Conservation (phyloP, 2,113 vertebrate genomes). For the Myanophis thanlyinensis region DNA sequence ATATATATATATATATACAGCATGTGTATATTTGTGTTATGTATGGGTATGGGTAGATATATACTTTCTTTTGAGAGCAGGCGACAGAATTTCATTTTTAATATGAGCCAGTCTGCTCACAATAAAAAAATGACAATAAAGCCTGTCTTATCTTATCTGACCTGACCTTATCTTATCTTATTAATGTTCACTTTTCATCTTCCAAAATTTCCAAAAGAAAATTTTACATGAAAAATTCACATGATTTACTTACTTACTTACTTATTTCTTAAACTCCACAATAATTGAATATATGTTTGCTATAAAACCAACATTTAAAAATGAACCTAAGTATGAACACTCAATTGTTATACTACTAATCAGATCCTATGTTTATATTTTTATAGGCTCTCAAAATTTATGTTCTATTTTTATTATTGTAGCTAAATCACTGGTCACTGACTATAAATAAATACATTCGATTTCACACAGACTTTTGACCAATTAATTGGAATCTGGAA, state of each 20-base stretch:
- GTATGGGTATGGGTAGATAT: no score
- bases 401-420: background rate
- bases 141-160: no score
- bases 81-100: no score
- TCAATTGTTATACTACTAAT: background rate
- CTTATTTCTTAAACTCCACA: background rate
- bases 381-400: background rate
- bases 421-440: background rate
- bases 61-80: no score
- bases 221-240: background rate
- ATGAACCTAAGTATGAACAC: background rate
- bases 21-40: no score
- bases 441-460: background rate
- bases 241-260: no score
- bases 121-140: no score
- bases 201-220: background rate
- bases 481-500: background rate
- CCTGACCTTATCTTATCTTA: no score
- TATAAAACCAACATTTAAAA: background rate
- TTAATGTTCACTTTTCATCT: no score
- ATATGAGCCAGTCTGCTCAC: no score
- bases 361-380: background rate
- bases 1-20: no score
- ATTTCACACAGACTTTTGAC: background rate
- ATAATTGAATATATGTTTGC: background rate